Conservation (phyloP, 2,888 invertebrate genomes). For the Heliconius aoede region DNA sequence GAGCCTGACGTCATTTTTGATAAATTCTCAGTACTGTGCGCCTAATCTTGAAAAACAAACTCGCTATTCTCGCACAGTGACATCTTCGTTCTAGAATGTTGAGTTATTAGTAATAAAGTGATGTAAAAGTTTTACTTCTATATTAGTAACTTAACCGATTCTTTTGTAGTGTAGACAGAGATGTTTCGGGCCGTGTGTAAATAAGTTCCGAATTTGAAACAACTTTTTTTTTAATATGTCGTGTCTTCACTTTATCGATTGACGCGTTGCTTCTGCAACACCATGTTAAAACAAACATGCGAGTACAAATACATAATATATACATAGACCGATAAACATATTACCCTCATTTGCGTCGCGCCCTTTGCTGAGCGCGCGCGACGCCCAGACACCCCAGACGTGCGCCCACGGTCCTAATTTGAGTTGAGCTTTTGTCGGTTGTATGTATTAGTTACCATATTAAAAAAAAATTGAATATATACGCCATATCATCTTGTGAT, state of each 20-base stretch:
- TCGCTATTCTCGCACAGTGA: constrained; percentile 21
- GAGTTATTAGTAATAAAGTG: neutral
- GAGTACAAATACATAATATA: too few relatives aligned
- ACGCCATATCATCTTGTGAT: too few relatives aligned
- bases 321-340: too few relatives aligned
- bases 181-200: too few relatives aligned
- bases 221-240: neutral
- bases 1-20: constrained; percentile 29
- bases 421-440: too few relatives aligned
- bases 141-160: neutral
- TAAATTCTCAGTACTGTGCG: constrained; percentile 45
- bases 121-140: neutral
- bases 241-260: neutral
- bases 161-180: neutral
- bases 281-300: neutral
- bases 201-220: neutral
- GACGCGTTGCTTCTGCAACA: too few relatives aligned
- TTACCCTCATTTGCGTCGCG: too few relatives aligned
- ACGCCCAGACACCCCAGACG: too few relatives aligned
- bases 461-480: too few relatives aligned
- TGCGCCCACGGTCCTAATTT: too few relatives aligned
- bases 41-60: constrained; percentile 54
- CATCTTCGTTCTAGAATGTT: constrained; percentile 6
- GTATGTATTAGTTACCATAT: too few relatives aligned
- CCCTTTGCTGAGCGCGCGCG: too few relatives aligned